Percentiles rank a stretch among this genome's conserved stretches.
Evolutionary conservation across 2,888 invertebrate genomes (phyloP).

Genomic region (Cryptosula pallasiana): DNA sequence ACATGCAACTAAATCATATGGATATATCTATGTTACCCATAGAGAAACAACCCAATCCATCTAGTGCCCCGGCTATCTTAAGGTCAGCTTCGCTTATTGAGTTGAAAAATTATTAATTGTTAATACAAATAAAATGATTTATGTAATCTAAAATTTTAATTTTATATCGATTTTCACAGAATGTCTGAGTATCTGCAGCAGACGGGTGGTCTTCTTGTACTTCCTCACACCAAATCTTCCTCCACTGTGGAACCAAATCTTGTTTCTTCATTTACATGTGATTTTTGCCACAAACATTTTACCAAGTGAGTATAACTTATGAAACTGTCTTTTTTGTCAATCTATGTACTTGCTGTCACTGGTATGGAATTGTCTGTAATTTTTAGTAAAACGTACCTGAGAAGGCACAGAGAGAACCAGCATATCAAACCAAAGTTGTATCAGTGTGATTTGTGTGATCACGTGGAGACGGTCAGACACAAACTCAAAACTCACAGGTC

Average conservation of each 20-base stretch:
- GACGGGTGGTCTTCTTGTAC: neutral
- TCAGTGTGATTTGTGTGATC: slow-evolving; percentile 18
- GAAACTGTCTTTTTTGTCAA: too few species aligned
- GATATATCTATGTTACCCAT: slow-evolving; percentile 27
- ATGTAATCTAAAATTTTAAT: too few species aligned
- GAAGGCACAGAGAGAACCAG: slow-evolving; percentile 38
- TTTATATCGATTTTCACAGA: too few species aligned
- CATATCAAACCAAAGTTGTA: slow-evolving; percentile 30
- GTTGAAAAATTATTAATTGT: too few species aligned
- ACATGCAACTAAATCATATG: slow-evolving; percentile 39
- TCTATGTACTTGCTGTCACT: too few species aligned
- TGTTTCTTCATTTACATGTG: neutral
- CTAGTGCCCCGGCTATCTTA: too few species aligned
- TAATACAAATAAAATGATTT: too few species aligned
- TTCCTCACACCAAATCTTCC: neutral
- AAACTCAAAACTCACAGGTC: neutral
- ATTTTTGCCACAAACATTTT: slow-evolving; percentile 13
- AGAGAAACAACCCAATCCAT: neutral
- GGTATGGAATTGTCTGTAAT: slow-evolving; percentile 39
- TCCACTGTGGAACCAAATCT: too few species aligned
- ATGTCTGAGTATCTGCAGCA: neutral
- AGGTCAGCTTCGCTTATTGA: too few species aligned
- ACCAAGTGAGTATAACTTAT: neutral
- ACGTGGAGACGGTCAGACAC: slow-evolving; percentile 2
- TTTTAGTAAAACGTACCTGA: slow-evolving; percentile 32